These are phyloP conservation scores for Octonoba sinensis DNA, from an alignment of 2,888 invertebrate species.

Conservation along the genomic window DNA sequence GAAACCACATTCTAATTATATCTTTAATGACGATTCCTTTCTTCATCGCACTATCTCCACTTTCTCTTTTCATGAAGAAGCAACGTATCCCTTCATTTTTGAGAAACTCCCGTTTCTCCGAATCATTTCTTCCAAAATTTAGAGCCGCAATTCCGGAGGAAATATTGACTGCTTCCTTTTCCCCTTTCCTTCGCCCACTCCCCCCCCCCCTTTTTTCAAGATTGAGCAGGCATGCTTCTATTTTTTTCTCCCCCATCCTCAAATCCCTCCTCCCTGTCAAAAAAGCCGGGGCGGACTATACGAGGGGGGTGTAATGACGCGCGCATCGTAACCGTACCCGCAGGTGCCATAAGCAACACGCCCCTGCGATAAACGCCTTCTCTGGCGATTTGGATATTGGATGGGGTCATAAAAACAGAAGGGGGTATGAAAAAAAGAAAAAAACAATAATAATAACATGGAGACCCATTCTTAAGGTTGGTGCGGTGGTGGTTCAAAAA, in stretches of 20 bases:
- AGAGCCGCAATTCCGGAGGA: conserved; percentile 37
- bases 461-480: conserved; percentile 1
- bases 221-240: too few species aligned
- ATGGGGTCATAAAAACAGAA: conserved; percentile 55
- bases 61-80: background rate
- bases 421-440: conserved; percentile 12
- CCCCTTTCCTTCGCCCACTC: background rate
- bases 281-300: conserved; percentile 3
- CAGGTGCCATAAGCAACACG: conserved; percentile 56
- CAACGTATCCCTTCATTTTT: too few species aligned
- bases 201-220: too few species aligned
- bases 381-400: conserved; percentile 51
- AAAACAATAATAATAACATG: conserved; percentile 39
- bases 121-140: conserved; percentile 45
- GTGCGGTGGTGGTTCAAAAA: conserved; percentile 1
- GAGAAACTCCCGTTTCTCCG: conserved; percentile 21
- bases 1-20: conserved; percentile 17
- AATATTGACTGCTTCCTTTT: conserved; percentile 29
- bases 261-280: conserved; percentile 7
- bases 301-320: conserved; percentile 34
- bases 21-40: conserved; percentile 18
- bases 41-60: background rate
- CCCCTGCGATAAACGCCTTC: conserved; percentile 48
- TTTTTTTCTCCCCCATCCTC: too few species aligned
- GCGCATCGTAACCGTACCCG: conserved; percentile 50